Conservation (phyloP, 2,113 vertebrate genomes). For the Campylomormyrus tamandua region DNA sequence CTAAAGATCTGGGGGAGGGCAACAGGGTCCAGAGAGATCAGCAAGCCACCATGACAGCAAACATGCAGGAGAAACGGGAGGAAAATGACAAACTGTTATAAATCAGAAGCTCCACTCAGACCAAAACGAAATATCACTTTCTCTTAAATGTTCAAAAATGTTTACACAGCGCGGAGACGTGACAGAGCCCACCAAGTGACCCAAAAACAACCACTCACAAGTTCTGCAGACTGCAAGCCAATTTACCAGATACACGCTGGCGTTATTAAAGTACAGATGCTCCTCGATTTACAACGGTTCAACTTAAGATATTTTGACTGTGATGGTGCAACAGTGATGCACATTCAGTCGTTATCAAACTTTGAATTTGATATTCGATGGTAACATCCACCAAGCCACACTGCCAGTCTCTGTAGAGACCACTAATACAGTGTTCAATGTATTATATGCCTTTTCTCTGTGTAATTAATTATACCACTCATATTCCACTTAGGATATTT, state of each 20-base stretch:
- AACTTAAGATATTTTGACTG: not conserved
- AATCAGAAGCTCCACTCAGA: not conserved
- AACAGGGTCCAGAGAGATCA: not conserved
- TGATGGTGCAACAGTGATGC: not conserved
- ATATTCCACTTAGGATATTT: not conserved
- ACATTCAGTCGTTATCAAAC: not conserved
- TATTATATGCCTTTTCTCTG: not conserved
- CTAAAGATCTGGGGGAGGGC: not conserved
- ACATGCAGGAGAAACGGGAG: not conserved
- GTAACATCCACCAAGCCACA: not conserved
- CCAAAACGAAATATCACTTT: not conserved
- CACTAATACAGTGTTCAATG: not conserved
- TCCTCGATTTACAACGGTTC: not conserved
- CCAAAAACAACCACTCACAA: not conserved
- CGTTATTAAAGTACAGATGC: not conserved
- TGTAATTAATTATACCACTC: not conserved
- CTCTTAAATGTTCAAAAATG: not conserved
- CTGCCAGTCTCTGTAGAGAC: not conserved
- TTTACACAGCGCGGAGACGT: not conserved
- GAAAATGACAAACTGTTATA: not conserved
- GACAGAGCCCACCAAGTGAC: not conserved
- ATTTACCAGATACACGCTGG: not conserved
- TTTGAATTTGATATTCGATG: not conserved
- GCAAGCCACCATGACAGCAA: not conserved
- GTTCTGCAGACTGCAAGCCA: not conserved